Conservation (phyloP, 2,888 invertebrate genomes). For the Coremacera marginata region DNA sequence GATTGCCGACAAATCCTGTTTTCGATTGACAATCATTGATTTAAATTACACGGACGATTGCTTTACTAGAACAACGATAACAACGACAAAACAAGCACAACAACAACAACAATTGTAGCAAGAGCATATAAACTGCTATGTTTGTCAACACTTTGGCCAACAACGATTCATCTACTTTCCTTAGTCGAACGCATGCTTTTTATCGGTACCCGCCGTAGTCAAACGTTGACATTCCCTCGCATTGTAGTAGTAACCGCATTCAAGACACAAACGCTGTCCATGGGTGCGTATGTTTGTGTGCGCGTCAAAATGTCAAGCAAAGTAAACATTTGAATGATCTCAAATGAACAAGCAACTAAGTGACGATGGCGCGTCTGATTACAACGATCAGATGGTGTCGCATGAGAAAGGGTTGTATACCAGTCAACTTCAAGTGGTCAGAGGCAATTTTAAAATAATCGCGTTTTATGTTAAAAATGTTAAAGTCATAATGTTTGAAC, state of each 20-base stretch:
- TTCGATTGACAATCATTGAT: constrained; percentile 65
- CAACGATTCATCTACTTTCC: not conserved
- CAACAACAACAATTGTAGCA: constrained; percentile 35
- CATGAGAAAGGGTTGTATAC: constrained; percentile 22
- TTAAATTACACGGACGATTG: constrained; percentile 64
- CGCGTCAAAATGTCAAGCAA: constrained; percentile 29
- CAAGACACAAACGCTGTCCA: not conserved
- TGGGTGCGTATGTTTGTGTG: not conserved
- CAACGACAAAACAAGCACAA: constrained; percentile 48
- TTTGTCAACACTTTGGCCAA: constrained; percentile 16
- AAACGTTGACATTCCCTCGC: not conserved
- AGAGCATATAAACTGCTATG: constrained; percentile 7
- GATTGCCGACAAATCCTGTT: constrained; percentile 51
- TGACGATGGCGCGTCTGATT: not conserved
- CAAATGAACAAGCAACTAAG: constrained; percentile 33
- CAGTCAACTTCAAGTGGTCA: constrained; percentile 4
- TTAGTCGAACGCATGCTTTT: no score
- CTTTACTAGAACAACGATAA: constrained; percentile 50
- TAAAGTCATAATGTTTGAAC: not conserved
- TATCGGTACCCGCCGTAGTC: not conserved
- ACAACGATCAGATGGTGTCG: constrained; percentile 16
- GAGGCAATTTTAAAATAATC: constrained; percentile 41
- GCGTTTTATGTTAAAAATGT: not conserved
- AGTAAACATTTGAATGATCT: constrained; percentile 54
- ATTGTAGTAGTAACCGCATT: not conserved